A percentile compares a stretch with the other conserved stretches of the same genome.
phyloP scores from a whole-genome alignment of 2,888 invertebrate species.

The Diachrysia chrysitis region DNA sequence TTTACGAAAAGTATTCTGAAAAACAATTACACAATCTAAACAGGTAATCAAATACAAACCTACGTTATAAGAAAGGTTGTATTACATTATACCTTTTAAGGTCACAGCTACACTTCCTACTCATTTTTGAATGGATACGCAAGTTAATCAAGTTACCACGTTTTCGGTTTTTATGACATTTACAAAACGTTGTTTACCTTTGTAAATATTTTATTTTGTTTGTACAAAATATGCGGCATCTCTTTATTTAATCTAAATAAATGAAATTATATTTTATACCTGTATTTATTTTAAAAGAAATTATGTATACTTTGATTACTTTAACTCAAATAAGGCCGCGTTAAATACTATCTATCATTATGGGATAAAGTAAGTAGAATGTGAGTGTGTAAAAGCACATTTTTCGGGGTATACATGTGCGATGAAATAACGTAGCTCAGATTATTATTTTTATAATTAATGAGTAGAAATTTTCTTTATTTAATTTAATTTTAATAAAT shows the following conservation, averaged over 20 bases:
- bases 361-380: too few species aligned
- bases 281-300: background rate
- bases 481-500: too few species aligned
- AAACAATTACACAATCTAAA: constrained; percentile 16
- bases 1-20: background rate
- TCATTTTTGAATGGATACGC: background rate
- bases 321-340: too few species aligned
- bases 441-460: too few species aligned
- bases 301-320: too few species aligned
- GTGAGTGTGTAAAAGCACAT: too few species aligned
- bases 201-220: background rate
- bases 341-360: too few species aligned
- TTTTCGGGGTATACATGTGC: too few species aligned
- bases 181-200: background rate
- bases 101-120: background rate
- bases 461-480: too few species aligned
- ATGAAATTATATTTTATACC: background rate
- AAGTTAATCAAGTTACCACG: constrained; percentile 6
- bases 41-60: constrained; percentile 17
- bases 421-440: too few species aligned
- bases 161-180: constrained; percentile 4
- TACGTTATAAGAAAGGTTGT: constrained; percentile 23
- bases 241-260: background rate
- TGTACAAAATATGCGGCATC: background rate
- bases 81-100: constrained; percentile 22